Base-by-base conservation (phyloP, 2,888 invertebrate species). In the Julus scandinavius region DNA sequence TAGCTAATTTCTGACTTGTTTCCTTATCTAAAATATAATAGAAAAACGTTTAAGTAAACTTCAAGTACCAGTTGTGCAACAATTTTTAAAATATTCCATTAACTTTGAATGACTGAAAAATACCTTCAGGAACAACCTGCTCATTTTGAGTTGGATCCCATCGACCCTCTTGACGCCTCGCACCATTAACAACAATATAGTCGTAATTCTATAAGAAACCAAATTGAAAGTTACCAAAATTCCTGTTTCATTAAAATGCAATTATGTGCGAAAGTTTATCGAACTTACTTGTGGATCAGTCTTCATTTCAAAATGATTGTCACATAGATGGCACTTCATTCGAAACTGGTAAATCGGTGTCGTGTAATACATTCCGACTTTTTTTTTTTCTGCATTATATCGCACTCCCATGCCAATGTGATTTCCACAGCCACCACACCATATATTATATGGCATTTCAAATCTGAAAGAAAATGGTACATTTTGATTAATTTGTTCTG, bases 371-470 rank as follows among this genome's bases (percentile, higher is more conserved):
- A 98, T 99, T 90, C 99, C 99, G 87, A 98, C 91, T 91, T 94
- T 94, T 58, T 92, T 92, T 91, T 94, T 94, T 91, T 94, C 94
- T 38, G 94, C 94, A 91, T 94, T 89, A 87, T 93, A 95, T 91
- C 95, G 94, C 0, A 99, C 99, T 0, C 99, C 99, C 99, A 99
- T 99, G 50, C 99, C 99, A 88, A 99, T 98, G 92, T 99, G 99
- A 93, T 98, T 99, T 90, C 96, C 96, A 92, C 99, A 99, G 88
- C 99, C 99, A 72, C 97, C 97, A 91, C 99, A 99, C 99, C 99
- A 99, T 91, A 99, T 99, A 93, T 99, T 99, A 92, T 98, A 99
- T 0, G 99, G 99, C 99, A 99, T 98, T 93, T 99, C 99, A 94
- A 99, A 99, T 86, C 94, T 93, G 90, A 17, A 91, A 40, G 15